Percentiles rank a stretch among this genome's conserved stretches.
Evolutionary conservation across 30 jellyfish, hydroid and myxozoan species (phyloP).

Genomic region (Mastigias papua): DNA sequence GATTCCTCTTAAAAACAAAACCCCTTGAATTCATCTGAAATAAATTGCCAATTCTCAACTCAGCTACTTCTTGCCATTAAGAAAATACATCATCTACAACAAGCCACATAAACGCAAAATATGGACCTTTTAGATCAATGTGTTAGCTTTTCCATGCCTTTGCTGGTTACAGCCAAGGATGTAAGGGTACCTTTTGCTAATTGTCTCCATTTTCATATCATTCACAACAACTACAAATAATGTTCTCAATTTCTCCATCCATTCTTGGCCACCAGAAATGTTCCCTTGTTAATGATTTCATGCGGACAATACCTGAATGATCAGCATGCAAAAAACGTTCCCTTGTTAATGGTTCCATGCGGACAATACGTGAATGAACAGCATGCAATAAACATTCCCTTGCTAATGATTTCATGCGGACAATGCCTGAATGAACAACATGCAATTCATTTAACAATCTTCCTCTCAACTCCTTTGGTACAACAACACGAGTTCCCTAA

Average conservation of each 20-base stretch:
- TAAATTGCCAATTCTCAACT: slow-evolving; percentile 65
- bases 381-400: too few relatives aligned
- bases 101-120: slow-evolving; percentile 68
- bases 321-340: slow-evolving; percentile 78
- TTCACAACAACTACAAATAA: slow-evolving; percentile 69
- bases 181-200: slow-evolving; percentile 69
- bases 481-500: slow-evolving; percentile 77
- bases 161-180: slow-evolving; percentile 68
- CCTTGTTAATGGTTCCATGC: slow-evolving; percentile 76
- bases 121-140: slow-evolving; percentile 75
- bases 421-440: slow-evolving; percentile 76
- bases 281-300: too few relatives aligned
- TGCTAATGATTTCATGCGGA: slow-evolving; percentile 73
- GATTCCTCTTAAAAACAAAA: slow-evolving; percentile 69
- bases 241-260: slow-evolving; percentile 71
- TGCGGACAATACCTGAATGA: too few relatives aligned
- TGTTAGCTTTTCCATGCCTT: slow-evolving; percentile 73
- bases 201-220: slow-evolving; percentile 76
- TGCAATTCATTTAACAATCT: slow-evolving; percentile 70
- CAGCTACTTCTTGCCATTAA: slow-evolving; percentile 59
- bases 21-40: slow-evolving; percentile 70
- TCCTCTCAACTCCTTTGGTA: slow-evolving; percentile 64
- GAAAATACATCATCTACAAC: slow-evolving; percentile 73
- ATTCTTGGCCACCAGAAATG: too few relatives aligned
- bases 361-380: slow-evolving; percentile 75